phyloP scores from a whole-genome alignment of 1,140 invertebrate genomes.

The Andrena cerasifolii region DNA sequence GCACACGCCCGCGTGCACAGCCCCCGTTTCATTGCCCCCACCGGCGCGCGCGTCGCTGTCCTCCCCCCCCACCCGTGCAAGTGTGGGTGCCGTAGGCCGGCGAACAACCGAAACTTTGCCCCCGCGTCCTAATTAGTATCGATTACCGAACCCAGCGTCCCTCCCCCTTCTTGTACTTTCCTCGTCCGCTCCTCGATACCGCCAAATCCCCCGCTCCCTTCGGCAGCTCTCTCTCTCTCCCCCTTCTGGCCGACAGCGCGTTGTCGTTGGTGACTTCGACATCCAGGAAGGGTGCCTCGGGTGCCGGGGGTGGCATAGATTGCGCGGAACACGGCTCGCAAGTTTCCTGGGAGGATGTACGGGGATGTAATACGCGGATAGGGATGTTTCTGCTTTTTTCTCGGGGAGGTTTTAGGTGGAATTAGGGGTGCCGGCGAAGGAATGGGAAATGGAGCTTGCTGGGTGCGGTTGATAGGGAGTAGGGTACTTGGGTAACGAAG shows the following conservation, averaged over 20 bases:
- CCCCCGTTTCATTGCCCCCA: background rate
- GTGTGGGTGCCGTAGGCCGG: background rate
- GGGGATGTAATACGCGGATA: no score
- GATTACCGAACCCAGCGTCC: constrained; percentile 58
- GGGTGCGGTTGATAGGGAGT: no score
- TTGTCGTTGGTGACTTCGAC: background rate
- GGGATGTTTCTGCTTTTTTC: no score
- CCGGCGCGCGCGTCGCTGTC: no score
- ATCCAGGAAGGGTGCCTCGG: background rate
- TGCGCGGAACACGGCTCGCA: background rate
- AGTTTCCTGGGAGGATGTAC: background rate
- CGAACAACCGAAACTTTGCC: constrained; percentile 56
- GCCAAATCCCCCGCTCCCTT: constrained; percentile 3
- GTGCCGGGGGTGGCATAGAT: background rate
- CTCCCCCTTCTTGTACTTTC: background rate
- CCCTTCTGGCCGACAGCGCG: background rate
- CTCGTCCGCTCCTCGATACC: background rate
- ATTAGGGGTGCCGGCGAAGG: no score
- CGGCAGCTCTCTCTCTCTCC: no score
- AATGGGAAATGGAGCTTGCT: no score
- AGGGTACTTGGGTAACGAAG: no score
- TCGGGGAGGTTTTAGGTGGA: no score
- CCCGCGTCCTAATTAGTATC: constrained; percentile 66
- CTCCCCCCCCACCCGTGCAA: no score
- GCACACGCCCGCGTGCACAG: no score